Evolutionary conservation across 2,113 vertebrate species (phyloP), one percentile per base, ranked within the genome.

Genomic region (Lophura nycthemera): DNA sequence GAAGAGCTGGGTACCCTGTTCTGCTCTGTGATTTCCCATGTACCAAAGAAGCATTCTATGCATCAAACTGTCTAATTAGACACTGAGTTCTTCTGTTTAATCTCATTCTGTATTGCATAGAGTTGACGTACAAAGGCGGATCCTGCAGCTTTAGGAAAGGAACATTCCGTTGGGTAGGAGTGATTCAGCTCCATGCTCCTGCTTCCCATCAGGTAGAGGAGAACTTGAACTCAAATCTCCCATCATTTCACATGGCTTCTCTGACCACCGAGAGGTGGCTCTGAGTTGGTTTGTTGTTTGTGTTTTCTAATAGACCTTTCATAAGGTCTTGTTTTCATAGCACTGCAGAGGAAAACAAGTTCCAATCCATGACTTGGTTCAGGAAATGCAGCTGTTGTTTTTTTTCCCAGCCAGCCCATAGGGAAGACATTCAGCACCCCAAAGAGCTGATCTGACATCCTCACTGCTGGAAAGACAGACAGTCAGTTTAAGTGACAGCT

Each of bases 81-180:
- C 38, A 5, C 4, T 0, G 20, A 15, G 5, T 32, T 63, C 8
- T 7, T 57, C 66, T 63, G 40, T 3, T 30, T 22, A 16, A 50
- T 56, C 15, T 60, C 2, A 13, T 22, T 69, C 56, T n/a, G 4
- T 13, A 1, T 24, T 3, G 1, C 27, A 2, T 24, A 2, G 7
- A 19, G 3, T 6, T 20, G 43, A 27, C 47, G 66, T 30, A 16
- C 54, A 25, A 45, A 15, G 47, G 76, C 70, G 40, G 61, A 27
- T 34, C 42, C 71, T 2, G 0, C 54, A 32, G 54, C 56, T 57
- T 36, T 42, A 48, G 78, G 70, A 71, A 1, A 11, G 10, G 78
- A 47, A 21, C n/a, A 1, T 9, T 75, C 52, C 74, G 21, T 22
- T 30, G 57, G 42, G 22, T 3, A 30, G 42, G 52, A 27, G 25